Conservation (phyloP, 2,797 vertebrate genomes). For the Gephyroberyx darwinii region DNA sequence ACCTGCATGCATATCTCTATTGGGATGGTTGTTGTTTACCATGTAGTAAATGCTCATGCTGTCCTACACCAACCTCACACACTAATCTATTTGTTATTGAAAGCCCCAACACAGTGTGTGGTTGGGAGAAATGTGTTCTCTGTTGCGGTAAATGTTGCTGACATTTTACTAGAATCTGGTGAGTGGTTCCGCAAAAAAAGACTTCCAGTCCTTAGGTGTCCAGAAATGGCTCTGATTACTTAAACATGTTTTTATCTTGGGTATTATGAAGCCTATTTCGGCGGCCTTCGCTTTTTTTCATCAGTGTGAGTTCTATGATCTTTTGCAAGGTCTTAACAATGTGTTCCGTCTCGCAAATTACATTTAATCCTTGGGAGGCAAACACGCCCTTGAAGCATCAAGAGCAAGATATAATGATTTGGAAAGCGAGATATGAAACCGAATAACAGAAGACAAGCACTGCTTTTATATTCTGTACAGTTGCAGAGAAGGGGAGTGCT, state of each 20-base stretch:
- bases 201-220: constrained; percentile 5
- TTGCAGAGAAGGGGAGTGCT: constrained; percentile 25
- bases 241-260: constrained; percentile 7
- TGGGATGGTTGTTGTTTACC: neutral
- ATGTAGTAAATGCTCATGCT: constrained; percentile 6
- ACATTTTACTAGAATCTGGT: neutral
- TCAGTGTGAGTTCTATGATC: constrained; percentile 15
- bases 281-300: neutral
- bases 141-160: neutral
- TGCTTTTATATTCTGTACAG: constrained; percentile 23
- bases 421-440: constrained; percentile 23
- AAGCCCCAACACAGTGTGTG: constrained; percentile 14
- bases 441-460: constrained; percentile 1
- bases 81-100: constrained; percentile 38
- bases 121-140: neutral
- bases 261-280: constrained; percentile 14
- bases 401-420: constrained; percentile 40
- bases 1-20: constrained; percentile 9
- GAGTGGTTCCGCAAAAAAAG: neutral
- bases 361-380: constrained; percentile 18
- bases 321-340: constrained; percentile 28
- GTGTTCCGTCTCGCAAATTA: neutral
- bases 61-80: constrained; percentile 10
- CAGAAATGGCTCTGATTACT: neutral
- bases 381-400: constrained; percentile 27